Evolutionary conservation across 1,140 invertebrate genomes (phyloP), one percentile per base, ranked within the genome.

Genomic region (Chymomyza costata): DNA sequence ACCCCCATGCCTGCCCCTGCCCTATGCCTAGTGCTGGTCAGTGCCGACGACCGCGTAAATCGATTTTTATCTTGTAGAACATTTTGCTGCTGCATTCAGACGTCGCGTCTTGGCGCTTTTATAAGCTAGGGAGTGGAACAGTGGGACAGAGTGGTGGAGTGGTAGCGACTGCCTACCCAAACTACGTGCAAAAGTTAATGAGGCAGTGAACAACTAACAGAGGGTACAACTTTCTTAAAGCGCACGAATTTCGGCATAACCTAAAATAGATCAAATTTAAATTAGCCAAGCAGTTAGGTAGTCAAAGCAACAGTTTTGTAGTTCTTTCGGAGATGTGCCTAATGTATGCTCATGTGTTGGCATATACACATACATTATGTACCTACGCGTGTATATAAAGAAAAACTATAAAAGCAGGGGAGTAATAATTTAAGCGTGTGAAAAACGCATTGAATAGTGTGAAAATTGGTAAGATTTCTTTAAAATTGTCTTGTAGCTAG

Each of bases 381-480:
- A 61, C 15, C 31, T 19, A 47, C 18, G 40, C 28, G 6, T 44
- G 15, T 45, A 8, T 45, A 14, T 62, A n/a, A 71, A 66, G 61
- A 71, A 70, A 62, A 38, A 46, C 17, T 19, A 49, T 78, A 78
- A 65, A 74, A 74, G n/a, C n/a, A n/a, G n/a, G n/a, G 64, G 65
- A 81, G 73, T 80, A 81, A 80, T 80, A 73, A 73, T 68, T 80
- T 80, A 73, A 80, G 73, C 73, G 73, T 80, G 73, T 68, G 73
- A 80, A 80, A 68, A 73, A 68, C 37, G 19, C 73, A 80, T 61
- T 80, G 59, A 80, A 80, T 80, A 81, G 73, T 80, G 73, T 80
- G 73, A 80, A 78, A 78, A 48, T 35, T 46, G 49, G 38, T 32
- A 67, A 60, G 44, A 46, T 71, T 71, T 76, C 54, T 47, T 69